phyloP scores from a whole-genome alignment of 1,140 invertebrate species.

The Triops cancriformis region DNA sequence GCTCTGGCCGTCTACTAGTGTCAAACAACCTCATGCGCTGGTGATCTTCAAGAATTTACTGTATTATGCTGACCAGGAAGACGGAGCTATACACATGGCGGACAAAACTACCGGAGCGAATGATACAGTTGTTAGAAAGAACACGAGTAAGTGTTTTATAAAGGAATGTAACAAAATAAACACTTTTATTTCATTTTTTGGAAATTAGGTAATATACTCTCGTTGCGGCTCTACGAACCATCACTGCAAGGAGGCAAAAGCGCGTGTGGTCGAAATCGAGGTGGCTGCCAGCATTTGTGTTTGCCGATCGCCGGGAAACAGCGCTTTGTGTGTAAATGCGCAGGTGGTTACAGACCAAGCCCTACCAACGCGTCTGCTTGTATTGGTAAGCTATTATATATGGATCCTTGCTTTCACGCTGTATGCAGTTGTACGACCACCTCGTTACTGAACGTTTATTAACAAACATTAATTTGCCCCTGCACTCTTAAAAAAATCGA shows the following conservation, averaged over 20 bases:
- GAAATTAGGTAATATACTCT: slow-evolving; percentile 43
- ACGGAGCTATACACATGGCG: slow-evolving; percentile 48
- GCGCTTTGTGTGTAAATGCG: slow-evolving; percentile 59
- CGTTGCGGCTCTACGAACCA: slow-evolving; percentile 62
- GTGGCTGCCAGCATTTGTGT: slow-evolving; percentile 68
- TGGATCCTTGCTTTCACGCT: background rate
- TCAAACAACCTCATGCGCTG: slow-evolving; percentile 44
- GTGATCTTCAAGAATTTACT: slow-evolving; percentile 49
- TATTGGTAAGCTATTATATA: slow-evolving; percentile 36
- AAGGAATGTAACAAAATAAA: background rate
- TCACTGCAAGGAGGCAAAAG: slow-evolving; percentile 47
- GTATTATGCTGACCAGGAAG: slow-evolving; percentile 52
- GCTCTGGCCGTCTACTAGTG: slow-evolving; percentile 39
- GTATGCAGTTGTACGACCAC: no score
- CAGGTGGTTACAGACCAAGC: slow-evolving; percentile 57
- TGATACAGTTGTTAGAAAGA: slow-evolving; percentile 45
- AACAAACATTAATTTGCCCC: no score
- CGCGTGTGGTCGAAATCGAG: slow-evolving; percentile 45
- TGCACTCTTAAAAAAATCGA: no score
- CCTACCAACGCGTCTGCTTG: slow-evolving; percentile 45
- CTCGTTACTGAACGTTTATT: no score
- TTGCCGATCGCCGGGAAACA: slow-evolving; percentile 49
- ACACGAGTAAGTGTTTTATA: slow-evolving; percentile 45
- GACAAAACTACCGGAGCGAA: slow-evolving; percentile 43
- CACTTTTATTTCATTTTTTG: background rate